A percentile compares a stretch with the other conserved stretches of the same genome.
Evolutionary conservation across 2,113 vertebrate species (phyloP).

Genomic region (Montifringilla adamsi): DNA sequence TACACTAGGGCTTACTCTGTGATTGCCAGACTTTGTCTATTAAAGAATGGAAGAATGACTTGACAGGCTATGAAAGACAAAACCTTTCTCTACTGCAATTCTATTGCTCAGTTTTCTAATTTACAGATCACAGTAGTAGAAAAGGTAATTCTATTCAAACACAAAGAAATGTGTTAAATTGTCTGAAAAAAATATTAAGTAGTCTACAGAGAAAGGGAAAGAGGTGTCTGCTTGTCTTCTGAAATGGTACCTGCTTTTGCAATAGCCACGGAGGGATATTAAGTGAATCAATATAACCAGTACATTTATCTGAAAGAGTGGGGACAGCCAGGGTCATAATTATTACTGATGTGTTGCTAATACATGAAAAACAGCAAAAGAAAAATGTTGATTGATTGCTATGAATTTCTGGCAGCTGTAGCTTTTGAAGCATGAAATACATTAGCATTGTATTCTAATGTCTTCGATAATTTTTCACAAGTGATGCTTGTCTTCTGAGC

Average conservation of each 20-base stretch:
- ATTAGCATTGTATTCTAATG: slow-evolving; percentile 59
- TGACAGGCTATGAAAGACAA: background rate
- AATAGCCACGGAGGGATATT: slow-evolving; percentile 30
- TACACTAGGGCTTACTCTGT: background rate
- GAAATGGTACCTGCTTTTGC: slow-evolving; percentile 23
- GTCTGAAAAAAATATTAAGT: background rate
- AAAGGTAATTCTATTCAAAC: slow-evolving; percentile 50
- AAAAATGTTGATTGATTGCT: slow-evolving; percentile 62
- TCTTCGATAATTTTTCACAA: slow-evolving; percentile 55
- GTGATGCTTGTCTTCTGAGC: slow-evolving; percentile 47
- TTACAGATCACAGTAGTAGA: slow-evolving; percentile 7
- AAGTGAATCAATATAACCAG: slow-evolving; percentile 37
- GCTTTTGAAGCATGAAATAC: slow-evolving; percentile 67
- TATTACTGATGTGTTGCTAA: slow-evolving; percentile 34
- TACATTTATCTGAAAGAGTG: background rate
- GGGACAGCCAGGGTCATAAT: slow-evolving; percentile 20
- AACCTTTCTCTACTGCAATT: background rate
- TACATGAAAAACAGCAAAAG: slow-evolving; percentile 10
- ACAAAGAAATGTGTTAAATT: slow-evolving; percentile 43
- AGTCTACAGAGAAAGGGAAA: background rate
- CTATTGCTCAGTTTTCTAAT: slow-evolving; percentile 40
- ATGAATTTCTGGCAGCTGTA: slow-evolving; percentile 57
- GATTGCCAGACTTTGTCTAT: background rate
- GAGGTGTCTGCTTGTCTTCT: background rate
- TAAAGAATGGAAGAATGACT: background rate